phyloP scores from a whole-genome alignment of 2,888 invertebrate species.

The Cremastobaeus sp. region DNA sequence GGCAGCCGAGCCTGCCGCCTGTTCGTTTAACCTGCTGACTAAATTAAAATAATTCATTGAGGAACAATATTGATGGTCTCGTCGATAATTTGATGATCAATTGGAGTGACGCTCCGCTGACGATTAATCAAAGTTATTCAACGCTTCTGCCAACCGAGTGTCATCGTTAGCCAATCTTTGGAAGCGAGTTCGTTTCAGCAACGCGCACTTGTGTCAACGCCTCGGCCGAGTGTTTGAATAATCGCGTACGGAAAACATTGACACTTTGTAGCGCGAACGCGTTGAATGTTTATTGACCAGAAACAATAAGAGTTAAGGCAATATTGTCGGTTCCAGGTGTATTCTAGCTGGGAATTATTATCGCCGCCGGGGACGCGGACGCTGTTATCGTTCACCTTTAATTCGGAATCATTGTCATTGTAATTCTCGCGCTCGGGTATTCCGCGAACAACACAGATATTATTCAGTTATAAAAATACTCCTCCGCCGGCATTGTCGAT shows the following conservation, averaged over 20 bases:
- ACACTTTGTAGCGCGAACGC: constrained; percentile 30
- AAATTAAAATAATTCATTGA: constrained; percentile 13
- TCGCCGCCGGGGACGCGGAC: too few species aligned
- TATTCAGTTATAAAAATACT: too few species aligned
- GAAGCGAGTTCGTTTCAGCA: constrained; percentile 27
- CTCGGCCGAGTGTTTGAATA: constrained; percentile 48
- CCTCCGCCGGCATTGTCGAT: too few species aligned
- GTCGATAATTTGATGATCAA: constrained; percentile 39
- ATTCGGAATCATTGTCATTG: too few species aligned
- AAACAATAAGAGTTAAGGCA: constrained; percentile 32
- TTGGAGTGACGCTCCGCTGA: constrained; percentile 25
- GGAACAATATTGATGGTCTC: constrained; percentile 29
- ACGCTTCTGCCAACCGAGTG: constrained; percentile 13
- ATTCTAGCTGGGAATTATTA: constrained; percentile 17
- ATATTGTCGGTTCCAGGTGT: constrained; percentile 45
- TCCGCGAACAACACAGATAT: too few species aligned
- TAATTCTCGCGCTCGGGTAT: too few species aligned
- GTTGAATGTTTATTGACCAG: constrained; percentile 41
- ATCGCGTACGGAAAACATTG: constrained; percentile 54
- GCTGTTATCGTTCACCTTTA: too few species aligned
- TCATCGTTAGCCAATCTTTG: constrained; percentile 48
- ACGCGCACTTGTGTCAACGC: constrained; percentile 42
- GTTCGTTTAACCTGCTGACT: neutral
- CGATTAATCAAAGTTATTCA: constrained; percentile 49
- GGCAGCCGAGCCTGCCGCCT: too few species aligned